phyloP scores from a whole-genome alignment of 2,113 vertebrate genomes.

The Neomonachus schauinslandi region DNA sequence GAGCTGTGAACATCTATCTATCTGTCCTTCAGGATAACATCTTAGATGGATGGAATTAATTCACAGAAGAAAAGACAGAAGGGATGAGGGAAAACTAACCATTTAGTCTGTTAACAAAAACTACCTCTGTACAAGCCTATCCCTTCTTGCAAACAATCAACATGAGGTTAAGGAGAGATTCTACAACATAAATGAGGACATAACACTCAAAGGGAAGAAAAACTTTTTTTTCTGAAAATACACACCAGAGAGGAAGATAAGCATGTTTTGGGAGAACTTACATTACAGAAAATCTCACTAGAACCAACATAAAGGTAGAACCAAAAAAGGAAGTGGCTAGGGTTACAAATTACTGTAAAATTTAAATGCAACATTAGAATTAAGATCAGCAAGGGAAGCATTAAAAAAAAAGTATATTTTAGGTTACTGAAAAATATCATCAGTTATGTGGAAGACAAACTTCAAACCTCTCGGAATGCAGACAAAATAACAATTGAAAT shows the following conservation, averaged over 20 bases:
- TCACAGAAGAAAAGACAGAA: not conserved
- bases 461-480: not conserved
- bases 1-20: not conserved
- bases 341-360: not conserved
- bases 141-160: not conserved
- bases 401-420: not conserved
- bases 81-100: not conserved
- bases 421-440: not conserved
- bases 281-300: constrained; percentile 5
- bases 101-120: not conserved
- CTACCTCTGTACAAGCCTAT: not conserved
- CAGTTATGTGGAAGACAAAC: not conserved
- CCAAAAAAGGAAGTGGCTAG: not conserved
- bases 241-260: not conserved
- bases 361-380: not conserved
- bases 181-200: not conserved
- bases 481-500: not conserved
- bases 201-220: not conserved
- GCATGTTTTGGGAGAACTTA: not conserved
- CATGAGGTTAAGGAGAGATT: not conserved
- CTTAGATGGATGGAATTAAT: not conserved
- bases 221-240: not conserved
- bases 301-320: not conserved
- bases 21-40: not conserved
- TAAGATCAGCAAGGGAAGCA: not conserved